phyloP scores from a whole-genome alignment of 2,113 vertebrate genomes.

The Gracilinanus agilis region DNA sequence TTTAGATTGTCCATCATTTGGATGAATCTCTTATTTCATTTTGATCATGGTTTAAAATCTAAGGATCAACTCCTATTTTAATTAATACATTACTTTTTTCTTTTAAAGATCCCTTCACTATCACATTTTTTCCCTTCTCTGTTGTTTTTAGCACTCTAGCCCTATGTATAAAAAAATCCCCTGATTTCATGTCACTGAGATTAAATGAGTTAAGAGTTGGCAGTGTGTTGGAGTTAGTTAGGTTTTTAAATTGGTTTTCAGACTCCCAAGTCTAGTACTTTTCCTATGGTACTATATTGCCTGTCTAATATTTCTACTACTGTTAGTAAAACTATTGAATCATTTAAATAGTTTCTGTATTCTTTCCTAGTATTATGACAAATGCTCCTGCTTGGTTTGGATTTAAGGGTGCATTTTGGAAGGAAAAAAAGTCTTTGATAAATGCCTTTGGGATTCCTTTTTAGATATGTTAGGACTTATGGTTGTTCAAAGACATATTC shows the following conservation, averaged over 20 bases:
- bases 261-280: neutral
- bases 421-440: neutral
- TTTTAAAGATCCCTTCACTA: conserved; percentile 47
- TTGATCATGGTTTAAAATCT: conserved; percentile 15
- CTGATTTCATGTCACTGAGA: neutral
- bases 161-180: conserved; percentile 26
- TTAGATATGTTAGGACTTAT: conserved; percentile 33
- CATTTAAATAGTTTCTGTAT: neutral
- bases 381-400: conserved; percentile 18
- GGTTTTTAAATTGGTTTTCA: neutral
- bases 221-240: neutral
- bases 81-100: conserved; percentile 12
- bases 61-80: too few relatives aligned
- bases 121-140: conserved; percentile 37
- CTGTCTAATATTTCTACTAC: neutral
- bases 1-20: conserved; percentile 9
- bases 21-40: neutral
- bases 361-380: neutral
- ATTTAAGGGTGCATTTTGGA: neutral
- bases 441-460: conserved; percentile 17
- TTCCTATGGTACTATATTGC: neutral
- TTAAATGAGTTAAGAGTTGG: neutral
- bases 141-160: conserved; percentile 1
- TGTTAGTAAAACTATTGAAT: neutral
- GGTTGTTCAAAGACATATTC: conserved; percentile 22